A percentile compares a stretch with the other conserved stretches of the same genome.
phyloP scores from a whole-genome alignment of 2,113 vertebrate species.

The Corydoras sp. region DNA sequence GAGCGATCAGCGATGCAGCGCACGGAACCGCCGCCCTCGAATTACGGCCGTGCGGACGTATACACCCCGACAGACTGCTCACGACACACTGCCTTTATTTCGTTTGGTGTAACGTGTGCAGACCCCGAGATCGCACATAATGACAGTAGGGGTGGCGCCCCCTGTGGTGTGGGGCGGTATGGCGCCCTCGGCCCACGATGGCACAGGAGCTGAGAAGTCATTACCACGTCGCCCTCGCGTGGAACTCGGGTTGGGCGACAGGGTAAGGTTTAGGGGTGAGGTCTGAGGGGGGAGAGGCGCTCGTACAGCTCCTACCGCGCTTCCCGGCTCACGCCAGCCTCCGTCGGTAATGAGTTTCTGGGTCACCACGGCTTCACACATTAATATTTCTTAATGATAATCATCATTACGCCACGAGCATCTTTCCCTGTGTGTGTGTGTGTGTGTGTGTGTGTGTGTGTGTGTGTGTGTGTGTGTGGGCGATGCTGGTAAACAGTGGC shows the following conservation, averaged over 20 bases:
- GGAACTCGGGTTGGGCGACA: no score
- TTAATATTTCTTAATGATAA: conserved; percentile 99
- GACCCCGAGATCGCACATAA: no score
- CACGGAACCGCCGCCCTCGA: neutral
- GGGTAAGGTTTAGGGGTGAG: conserved; percentile 46
- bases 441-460: conserved; percentile 53
- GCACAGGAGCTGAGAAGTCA: neutral
- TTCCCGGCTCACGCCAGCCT: conserved; percentile 85
- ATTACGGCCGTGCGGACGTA: no score
- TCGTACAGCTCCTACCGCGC: conserved; percentile 81
- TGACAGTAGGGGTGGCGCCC: no score
- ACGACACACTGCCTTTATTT: no score
- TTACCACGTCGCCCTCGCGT: no score
- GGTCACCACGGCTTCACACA: conserved; percentile 98
- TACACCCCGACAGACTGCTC: no score
- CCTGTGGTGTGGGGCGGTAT: no score
- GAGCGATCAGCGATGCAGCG: neutral
- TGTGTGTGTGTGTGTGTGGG: conserved; percentile 22
- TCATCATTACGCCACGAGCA: conserved; percentile 99
- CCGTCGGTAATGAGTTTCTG: conserved; percentile 98
- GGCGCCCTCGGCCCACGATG: neutral
- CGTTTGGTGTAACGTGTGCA: no score
- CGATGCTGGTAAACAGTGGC: conserved; percentile 37
- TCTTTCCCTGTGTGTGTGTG: conserved; percentile 95
- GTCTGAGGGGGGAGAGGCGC: conserved; percentile 70